Conservation (phyloP, 2,113 vertebrate genomes). For the Ophthalmolycus amberensis region DNA sequence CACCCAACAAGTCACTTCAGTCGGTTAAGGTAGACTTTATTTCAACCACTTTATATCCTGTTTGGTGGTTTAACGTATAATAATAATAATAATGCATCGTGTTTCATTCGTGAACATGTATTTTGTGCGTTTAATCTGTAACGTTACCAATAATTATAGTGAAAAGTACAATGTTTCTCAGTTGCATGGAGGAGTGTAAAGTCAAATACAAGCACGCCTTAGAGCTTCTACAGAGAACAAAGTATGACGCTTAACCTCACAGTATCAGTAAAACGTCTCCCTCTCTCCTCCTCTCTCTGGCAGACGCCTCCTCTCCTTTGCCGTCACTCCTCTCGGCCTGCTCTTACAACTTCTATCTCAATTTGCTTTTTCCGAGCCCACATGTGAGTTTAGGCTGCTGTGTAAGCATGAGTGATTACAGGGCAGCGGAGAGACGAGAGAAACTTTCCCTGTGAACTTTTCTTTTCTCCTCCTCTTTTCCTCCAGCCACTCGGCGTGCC, state of each 20-base stretch:
- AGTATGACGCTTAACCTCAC: not conserved
- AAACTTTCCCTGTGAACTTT: constrained; percentile 53
- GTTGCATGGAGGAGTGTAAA: not conserved
- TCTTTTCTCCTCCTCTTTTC: constrained; percentile 60
- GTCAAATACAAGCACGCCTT: not conserved
- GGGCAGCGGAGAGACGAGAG: constrained; percentile 49
- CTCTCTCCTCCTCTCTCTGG: not conserved
- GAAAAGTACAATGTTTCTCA: not conserved
- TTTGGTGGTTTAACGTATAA: not conserved
- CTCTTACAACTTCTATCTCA: constrained; percentile 19
- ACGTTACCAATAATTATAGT: not conserved
- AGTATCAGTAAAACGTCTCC: not conserved
- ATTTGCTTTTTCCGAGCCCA: constrained; percentile 40
- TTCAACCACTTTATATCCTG: not conserved
- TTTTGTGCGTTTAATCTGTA: not conserved
- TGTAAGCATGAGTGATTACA: constrained; percentile 66
- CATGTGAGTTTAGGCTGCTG: constrained; percentile 56
- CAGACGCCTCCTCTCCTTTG: not conserved
- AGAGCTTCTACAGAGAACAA: not conserved
- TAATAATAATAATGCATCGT: not conserved
- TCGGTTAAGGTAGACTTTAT: not conserved
- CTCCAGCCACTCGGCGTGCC: constrained; percentile 15
- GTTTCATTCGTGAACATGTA: not conserved
- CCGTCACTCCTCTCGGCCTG: constrained; percentile 18
- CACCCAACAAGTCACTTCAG: not conserved